A percentile compares a stretch with the other conserved stretches of the same genome.
These are phyloP conservation scores for Chunga burmeisteri DNA, from an alignment of 2,113 vertebrate genomes.

Conservation along the genomic window DNA sequence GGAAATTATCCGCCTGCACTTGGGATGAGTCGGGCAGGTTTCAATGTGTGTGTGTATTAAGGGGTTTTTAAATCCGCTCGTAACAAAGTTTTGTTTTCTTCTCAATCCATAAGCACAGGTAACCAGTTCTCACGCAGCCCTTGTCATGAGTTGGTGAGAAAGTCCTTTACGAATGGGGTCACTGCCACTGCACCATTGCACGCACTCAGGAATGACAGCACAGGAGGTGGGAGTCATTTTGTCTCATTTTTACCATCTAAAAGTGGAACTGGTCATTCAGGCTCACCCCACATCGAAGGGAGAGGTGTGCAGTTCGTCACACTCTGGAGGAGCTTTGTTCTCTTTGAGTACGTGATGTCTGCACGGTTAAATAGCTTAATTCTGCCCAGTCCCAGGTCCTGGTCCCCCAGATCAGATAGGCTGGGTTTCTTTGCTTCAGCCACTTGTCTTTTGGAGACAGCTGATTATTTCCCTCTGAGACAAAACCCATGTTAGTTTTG, in stretches of 20 bases:
- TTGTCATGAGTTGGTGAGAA: background rate
- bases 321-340: background rate
- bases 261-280: background rate
- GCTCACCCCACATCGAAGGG: background rate
- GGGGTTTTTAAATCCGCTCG: background rate
- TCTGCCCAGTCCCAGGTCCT: background rate
- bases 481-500: background rate
- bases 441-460: background rate
- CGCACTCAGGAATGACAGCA: background rate
- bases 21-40: background rate
- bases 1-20: background rate
- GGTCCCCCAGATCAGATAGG: background rate
- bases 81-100: background rate
- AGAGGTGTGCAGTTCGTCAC: background rate
- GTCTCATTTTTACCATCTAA: background rate
- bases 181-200: background rate
- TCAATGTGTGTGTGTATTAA: background rate
- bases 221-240: background rate
- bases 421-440: background rate
- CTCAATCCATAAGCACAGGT: background rate
- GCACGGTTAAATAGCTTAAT: background rate
- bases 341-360: background rate
- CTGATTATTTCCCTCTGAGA: background rate
- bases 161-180: background rate
- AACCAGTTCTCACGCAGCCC: background rate